Evolutionary conservation across 2,888 invertebrate genomes (phyloP).

Genomic region (Andrena bicolor): DNA sequence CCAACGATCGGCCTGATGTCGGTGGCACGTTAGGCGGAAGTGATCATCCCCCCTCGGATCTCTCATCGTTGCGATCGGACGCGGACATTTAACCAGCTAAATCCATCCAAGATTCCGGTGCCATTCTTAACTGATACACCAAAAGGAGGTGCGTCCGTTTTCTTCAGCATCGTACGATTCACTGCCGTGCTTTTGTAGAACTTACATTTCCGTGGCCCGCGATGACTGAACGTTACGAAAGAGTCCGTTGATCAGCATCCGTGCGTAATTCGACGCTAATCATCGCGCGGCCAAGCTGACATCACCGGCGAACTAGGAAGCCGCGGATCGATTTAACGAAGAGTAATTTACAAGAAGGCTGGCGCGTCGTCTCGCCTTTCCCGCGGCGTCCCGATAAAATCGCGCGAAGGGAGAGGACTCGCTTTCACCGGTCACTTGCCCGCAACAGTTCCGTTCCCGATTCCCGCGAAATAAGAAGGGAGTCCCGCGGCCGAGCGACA

Average conservation of each 20-base stretch:
- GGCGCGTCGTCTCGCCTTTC: conserved; percentile 19
- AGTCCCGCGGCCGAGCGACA: conserved; percentile 16
- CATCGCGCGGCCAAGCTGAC: background rate
- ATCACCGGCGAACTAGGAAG: conserved; percentile 7
- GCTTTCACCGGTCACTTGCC: conserved; percentile 61
- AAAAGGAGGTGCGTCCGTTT: background rate
- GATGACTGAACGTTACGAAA: too few species aligned
- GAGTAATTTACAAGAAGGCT: conserved; percentile 20
- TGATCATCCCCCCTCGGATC: conserved; percentile 43
- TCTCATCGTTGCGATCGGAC: conserved; percentile 27
- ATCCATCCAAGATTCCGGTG: background rate
- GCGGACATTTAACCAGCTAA: background rate
- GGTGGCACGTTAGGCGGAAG: conserved; percentile 33
- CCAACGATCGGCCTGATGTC: conserved; percentile 41
- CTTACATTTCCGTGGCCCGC: background rate
- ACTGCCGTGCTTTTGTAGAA: background rate
- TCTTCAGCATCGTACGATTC: background rate
- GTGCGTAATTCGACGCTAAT: background rate
- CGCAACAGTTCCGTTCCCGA: conserved; percentile 28
- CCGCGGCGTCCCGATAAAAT: conserved; percentile 20
- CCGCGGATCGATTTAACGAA: conserved; percentile 5
- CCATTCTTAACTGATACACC: background rate
- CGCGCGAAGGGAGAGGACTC: conserved; percentile 18
- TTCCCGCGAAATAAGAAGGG: conserved; percentile 54
- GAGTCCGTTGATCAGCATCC: too few species aligned